Evolutionary conservation across 2,888 invertebrate genomes (phyloP).

Genomic region (Andricus quercusramuli): DNA sequence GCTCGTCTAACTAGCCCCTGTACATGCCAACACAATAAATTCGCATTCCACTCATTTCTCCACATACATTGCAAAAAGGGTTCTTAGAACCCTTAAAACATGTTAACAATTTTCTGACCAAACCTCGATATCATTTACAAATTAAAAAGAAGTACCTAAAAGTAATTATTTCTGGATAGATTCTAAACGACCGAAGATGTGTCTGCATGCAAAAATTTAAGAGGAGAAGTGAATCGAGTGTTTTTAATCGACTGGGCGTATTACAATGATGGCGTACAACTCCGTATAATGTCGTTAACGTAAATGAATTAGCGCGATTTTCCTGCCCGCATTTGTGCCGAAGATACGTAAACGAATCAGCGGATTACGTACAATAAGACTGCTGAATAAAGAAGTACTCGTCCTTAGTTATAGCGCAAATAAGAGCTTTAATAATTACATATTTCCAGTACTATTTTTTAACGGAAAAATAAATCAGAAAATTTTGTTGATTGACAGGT

Average conservation of each 20-base stretch:
- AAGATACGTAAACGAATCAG: constrained; percentile 43
- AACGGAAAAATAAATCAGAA: not conserved
- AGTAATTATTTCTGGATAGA: not conserved
- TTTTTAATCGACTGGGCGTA: constrained; percentile 11
- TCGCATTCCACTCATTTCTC: not conserved
- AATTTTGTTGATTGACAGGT: not conserved
- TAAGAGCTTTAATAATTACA: not conserved
- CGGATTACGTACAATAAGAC: not conserved
- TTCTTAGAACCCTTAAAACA: not conserved
- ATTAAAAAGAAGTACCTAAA: not conserved
- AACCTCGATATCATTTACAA: not conserved
- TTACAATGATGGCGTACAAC: constrained; percentile 52
- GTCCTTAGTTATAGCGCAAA: not conserved
- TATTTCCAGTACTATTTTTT: not conserved
- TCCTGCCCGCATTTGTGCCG: constrained; percentile 55
- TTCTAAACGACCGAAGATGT: not conserved
- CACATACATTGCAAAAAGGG: not conserved
- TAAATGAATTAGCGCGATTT: constrained; percentile 70
- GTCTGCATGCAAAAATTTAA: not conserved
- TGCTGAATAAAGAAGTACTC: constrained; percentile 4
- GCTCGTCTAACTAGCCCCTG: not conserved
- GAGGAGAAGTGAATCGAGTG: not conserved
- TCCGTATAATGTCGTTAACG: constrained; percentile 72
- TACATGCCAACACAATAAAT: constrained; percentile 1
- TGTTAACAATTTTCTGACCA: not conserved